Percentiles rank a stretch among this genome's conserved stretches.
These are phyloP conservation scores for Alces alces DNA, from an alignment of 2,113 vertebrate genomes.

Conservation along the genomic window DNA sequence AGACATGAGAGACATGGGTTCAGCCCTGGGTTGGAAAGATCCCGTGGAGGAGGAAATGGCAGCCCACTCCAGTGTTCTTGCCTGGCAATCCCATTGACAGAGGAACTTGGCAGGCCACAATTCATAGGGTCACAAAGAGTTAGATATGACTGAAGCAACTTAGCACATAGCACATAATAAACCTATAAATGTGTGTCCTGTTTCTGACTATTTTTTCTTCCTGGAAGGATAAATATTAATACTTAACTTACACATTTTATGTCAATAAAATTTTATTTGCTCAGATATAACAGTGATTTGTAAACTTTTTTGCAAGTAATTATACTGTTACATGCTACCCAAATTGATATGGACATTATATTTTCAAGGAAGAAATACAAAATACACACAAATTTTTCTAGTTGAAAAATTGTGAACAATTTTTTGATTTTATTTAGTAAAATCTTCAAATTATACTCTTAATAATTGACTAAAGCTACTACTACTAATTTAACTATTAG, in stretches of 20 bases:
- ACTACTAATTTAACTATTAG: too few species aligned
- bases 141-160: too few species aligned
- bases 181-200: neutral
- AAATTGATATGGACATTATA: neutral
- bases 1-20: neutral
- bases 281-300: neutral
- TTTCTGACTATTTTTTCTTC: neutral
- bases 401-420: neutral
- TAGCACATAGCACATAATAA: neutral
- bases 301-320: neutral
- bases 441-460: neutral
- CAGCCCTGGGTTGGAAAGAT: neutral
- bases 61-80: neutral
- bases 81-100: neutral
- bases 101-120: neutral
- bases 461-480: neutral
- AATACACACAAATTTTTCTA: neutral
- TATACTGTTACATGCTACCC: neutral
- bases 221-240: neutral
- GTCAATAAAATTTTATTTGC: neutral
- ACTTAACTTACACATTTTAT: neutral
- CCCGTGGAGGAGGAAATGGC: accelerated
- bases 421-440: neutral
- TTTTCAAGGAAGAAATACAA: neutral
- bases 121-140: neutral